phyloP scores from a whole-genome alignment of 2,888 invertebrate genomes.

The Pasiphila rectangulata region DNA sequence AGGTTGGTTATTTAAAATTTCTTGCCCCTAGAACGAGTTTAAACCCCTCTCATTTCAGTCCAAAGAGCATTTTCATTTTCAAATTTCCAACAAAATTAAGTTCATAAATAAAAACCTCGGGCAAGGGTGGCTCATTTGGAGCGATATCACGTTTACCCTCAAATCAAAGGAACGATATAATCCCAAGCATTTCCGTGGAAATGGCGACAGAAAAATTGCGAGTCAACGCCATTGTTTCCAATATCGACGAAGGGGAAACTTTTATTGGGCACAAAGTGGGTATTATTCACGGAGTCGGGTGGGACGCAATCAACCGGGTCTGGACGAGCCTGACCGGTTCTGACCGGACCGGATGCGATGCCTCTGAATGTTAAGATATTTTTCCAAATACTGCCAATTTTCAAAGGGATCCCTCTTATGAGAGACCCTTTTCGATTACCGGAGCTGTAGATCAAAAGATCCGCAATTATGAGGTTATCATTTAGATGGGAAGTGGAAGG shows the following conservation, averaged over 20 bases:
- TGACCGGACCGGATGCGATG: conserved; percentile 60
- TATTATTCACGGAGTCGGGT: conserved; percentile 74
- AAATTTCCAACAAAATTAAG: conserved; percentile 29
- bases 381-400: conserved; percentile 71
- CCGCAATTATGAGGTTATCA: conserved; percentile 70
- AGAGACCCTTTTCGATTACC: conserved; percentile 72
- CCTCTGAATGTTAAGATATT: conserved; percentile 77
- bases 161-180: conserved; percentile 74
- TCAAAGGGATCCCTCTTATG: conserved; percentile 71
- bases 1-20: conserved; percentile 6
- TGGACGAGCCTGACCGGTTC: conserved; percentile 13
- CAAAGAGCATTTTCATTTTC: conserved; percentile 21
- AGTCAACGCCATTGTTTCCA: conserved; percentile 78
- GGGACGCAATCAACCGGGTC: conserved; percentile 63
- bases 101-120: conserved; percentile 43
- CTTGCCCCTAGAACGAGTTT: conserved; percentile 7
- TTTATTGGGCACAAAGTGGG: conserved; percentile 78
- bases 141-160: conserved; percentile 68
- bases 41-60: conserved; percentile 11
- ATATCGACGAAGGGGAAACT: conserved; percentile 72
- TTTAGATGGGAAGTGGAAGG: conserved; percentile 26
- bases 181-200: conserved; percentile 58
- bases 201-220: conserved; percentile 66
- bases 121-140: conserved; percentile 55
- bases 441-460: conserved; percentile 61